Conservation (phyloP, 2,797 vertebrate genomes). For the Sphenodon punctatus region DNA sequence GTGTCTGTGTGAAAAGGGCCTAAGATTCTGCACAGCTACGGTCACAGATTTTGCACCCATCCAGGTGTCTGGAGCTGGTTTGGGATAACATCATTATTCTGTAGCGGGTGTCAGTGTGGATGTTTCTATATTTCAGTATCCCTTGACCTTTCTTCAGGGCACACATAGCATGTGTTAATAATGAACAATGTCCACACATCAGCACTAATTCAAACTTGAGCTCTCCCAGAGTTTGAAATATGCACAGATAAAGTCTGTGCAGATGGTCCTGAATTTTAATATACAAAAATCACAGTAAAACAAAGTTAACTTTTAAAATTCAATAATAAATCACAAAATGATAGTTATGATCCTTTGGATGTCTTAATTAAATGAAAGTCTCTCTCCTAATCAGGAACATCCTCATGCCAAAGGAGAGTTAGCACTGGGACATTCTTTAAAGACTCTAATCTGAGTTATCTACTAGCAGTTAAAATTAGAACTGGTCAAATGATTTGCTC, state of each 20-base stretch:
- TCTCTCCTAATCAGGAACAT: slow-evolving; percentile 56
- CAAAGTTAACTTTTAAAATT: slow-evolving; percentile 73
- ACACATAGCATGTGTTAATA: slow-evolving; percentile 65
- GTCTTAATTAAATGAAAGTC: slow-evolving; percentile 68
- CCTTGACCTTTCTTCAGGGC: slow-evolving; percentile 69
- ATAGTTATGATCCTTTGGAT: slow-evolving; percentile 57
- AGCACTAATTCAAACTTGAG: slow-evolving; percentile 73
- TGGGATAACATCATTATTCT: slow-evolving; percentile 45
- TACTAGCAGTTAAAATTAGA: slow-evolving; percentile 19
- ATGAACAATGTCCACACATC: slow-evolving; percentile 72
- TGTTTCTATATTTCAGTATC: slow-evolving; percentile 58
- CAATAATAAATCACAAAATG: slow-evolving; percentile 68
- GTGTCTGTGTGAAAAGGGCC: no score
- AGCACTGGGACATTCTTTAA: slow-evolving; percentile 25
- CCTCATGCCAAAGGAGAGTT: slow-evolving; percentile 62
- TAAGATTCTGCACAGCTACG: not conserved
- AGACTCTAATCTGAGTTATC: slow-evolving; percentile 3
- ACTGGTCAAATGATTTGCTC: slow-evolving; percentile 7
- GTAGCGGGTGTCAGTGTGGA: slow-evolving; percentile 36
- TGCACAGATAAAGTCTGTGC: slow-evolving; percentile 63
- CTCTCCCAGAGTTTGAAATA: slow-evolving; percentile 72
- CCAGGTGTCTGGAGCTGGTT: slow-evolving; percentile 2
- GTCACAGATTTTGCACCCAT: slow-evolving; percentile 8
- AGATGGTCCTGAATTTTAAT: slow-evolving; percentile 73
- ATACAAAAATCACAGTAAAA: slow-evolving; percentile 65